Conservation (phyloP, 2,888 invertebrate species). For the Microplitis manilae region DNA sequence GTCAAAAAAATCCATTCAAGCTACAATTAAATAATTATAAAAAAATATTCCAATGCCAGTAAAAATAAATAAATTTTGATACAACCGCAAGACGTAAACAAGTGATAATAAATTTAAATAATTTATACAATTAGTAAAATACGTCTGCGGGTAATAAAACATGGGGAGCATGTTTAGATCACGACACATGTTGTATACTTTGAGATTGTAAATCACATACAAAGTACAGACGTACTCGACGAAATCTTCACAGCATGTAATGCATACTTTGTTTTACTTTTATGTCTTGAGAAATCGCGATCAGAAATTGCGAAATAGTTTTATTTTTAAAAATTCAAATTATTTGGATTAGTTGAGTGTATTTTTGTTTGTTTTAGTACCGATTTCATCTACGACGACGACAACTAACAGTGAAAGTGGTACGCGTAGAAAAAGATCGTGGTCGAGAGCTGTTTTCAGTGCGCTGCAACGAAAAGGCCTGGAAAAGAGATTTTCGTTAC, state of each 20-base stretch:
- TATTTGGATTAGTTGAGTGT: neutral
- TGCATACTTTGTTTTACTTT: slow-evolving; percentile 48
- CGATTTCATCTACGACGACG: slow-evolving; percentile 66
- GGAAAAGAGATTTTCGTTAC: slow-evolving; percentile 92
- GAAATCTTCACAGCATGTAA: slow-evolving; percentile 41
- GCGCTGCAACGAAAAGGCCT: slow-evolving; percentile 95
- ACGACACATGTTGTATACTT: slow-evolving; percentile 64
- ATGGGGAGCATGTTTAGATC: slow-evolving; percentile 60
- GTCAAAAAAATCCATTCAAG: slow-evolving; percentile 43
- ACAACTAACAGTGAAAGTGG: slow-evolving; percentile 73
- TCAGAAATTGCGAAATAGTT: slow-evolving; percentile 1
- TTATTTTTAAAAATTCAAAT: too few species aligned
- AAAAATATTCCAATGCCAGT: neutral
- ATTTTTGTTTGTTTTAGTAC: slow-evolving; percentile 56
- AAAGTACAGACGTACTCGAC: slow-evolving; percentile 56
- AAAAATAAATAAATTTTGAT: neutral
- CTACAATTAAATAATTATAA: slow-evolving; percentile 2
- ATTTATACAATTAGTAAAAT: slow-evolving; percentile 46
- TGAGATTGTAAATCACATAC: slow-evolving; percentile 60
- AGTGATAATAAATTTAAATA: slow-evolving; percentile 38
- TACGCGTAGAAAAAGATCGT: slow-evolving; percentile 88
- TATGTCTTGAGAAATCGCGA: slow-evolving; percentile 50
- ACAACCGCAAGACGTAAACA: neutral
- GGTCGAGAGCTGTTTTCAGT: slow-evolving; percentile 96
- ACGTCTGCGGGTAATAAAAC: slow-evolving; percentile 49